Conservation (phyloP, 2,888 invertebrate genomes). For the Dermolepida albohirtum region DNA sequence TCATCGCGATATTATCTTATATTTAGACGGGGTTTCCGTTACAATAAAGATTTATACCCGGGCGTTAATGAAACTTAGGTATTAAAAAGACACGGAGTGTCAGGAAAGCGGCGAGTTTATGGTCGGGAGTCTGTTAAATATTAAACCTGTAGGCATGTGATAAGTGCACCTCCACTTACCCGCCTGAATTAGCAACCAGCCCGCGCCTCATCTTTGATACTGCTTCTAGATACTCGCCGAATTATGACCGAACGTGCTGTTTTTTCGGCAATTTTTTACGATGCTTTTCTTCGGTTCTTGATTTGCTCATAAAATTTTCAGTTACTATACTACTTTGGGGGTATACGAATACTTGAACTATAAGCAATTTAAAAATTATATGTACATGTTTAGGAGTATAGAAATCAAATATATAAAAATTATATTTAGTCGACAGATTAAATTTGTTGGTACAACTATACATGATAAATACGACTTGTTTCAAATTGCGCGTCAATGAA, state of each 20-base stretch:
- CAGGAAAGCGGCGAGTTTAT: slow-evolving; percentile 57
- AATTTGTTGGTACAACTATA: too few relatives aligned
- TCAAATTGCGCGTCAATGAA: too few relatives aligned
- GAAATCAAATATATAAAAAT: too few relatives aligned
- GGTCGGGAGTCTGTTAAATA: slow-evolving; percentile 60
- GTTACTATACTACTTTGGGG: too few relatives aligned
- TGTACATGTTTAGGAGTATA: too few relatives aligned
- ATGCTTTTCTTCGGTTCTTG: slow-evolving; percentile 38
- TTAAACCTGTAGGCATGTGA: slow-evolving; percentile 63
- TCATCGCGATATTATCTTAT: slow-evolving; percentile 60
- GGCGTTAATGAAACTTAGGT: slow-evolving; percentile 64
- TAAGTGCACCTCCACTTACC: slow-evolving; percentile 62
- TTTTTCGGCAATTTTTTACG: slow-evolving; percentile 46
- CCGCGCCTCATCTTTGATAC: slow-evolving; percentile 49
- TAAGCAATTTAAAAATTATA: too few relatives aligned
- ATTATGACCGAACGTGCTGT: slow-evolving; percentile 57
- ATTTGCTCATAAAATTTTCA: slow-evolving; percentile 25
- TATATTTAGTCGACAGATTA: too few relatives aligned
- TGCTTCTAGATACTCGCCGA: slow-evolving; percentile 58
- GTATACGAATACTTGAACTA: too few relatives aligned
- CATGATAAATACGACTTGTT: too few relatives aligned
- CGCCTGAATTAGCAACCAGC: slow-evolving; percentile 55
- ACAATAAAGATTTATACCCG: slow-evolving; percentile 65
- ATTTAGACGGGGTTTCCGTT: slow-evolving; percentile 60
- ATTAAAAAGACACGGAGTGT: slow-evolving; percentile 63